Evolutionary conservation across 2,113 vertebrate genomes (phyloP).

Genomic region (Chionis minor): DNA sequence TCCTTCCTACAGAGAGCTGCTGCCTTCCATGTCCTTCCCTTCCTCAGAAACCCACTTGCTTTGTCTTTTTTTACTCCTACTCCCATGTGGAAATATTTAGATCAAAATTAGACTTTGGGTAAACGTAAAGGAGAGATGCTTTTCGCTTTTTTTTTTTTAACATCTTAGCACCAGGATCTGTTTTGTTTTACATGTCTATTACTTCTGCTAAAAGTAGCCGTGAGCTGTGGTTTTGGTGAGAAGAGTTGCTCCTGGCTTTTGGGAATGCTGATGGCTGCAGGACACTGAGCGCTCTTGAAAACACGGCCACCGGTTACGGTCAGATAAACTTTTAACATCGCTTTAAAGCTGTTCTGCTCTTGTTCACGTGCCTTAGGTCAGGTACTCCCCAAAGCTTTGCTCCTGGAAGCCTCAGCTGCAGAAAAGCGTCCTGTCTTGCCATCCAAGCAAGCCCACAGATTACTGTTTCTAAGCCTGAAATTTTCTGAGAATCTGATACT

Average conservation of each 20-base stretch:
- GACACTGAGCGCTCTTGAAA: background rate
- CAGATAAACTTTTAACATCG: background rate
- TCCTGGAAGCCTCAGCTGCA: background rate
- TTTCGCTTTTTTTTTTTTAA: background rate
- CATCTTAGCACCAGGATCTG: background rate
- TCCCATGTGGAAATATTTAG: background rate
- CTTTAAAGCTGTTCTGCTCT: background rate
- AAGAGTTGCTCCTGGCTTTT: background rate
- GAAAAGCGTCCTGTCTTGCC: background rate
- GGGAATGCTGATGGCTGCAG: background rate
- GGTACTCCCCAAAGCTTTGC: background rate
- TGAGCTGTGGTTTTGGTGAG: background rate
- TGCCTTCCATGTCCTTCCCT: background rate
- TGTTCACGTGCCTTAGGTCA: background rate
- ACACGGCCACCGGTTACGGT: fast-evolving
- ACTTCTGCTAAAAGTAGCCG: background rate
- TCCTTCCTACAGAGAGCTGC: fast-evolving
- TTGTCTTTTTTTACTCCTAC: background rate
- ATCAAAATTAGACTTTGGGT: background rate
- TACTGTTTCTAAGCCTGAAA: background rate
- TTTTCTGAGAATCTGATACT: background rate
- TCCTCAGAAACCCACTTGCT: background rate
- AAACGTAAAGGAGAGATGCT: background rate
- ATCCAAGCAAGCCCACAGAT: fast-evolving
- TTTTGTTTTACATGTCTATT: background rate